phyloP scores from a whole-genome alignment of 1,140 invertebrate genomes.

The Carposina sasakii region DNA sequence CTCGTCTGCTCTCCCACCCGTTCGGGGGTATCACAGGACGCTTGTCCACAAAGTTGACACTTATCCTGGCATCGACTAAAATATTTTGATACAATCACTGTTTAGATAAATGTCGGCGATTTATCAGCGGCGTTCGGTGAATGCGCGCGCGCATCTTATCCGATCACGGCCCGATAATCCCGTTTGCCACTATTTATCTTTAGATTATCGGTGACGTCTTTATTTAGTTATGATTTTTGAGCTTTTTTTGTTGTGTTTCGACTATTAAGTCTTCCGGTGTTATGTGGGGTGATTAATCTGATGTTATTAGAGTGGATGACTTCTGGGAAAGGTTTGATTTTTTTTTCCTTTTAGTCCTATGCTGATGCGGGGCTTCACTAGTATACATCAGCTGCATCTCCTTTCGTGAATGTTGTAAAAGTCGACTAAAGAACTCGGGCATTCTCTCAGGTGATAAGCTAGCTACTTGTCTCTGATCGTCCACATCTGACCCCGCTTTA shows the following conservation, averaged over 20 bases:
- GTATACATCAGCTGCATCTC: too few relatives aligned
- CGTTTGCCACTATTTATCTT: constrained; percentile 51
- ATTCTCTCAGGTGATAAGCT: too few relatives aligned
- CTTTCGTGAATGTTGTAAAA: too few relatives aligned
- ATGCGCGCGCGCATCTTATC: constrained; percentile 30
- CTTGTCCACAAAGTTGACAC: constrained; percentile 41
- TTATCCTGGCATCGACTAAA: constrained; percentile 55
- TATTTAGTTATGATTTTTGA: constrained; percentile 40
- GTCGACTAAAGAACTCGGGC: too few relatives aligned
- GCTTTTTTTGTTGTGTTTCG: constrained; percentile 28
- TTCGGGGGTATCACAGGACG: constrained; percentile 31
- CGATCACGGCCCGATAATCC: constrained; percentile 43
- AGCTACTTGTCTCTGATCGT: too few relatives aligned
- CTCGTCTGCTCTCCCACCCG: constrained; percentile 21
- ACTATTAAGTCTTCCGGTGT: constrained; percentile 32
- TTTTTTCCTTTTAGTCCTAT: too few relatives aligned
- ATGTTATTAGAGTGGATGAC: too few relatives aligned
- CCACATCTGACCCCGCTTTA: too few relatives aligned
- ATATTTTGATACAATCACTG: constrained; percentile 66
- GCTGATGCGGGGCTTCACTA: too few relatives aligned
- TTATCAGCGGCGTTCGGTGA: constrained; percentile 48
- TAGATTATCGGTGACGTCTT: constrained; percentile 49
- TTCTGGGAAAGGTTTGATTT: too few relatives aligned
- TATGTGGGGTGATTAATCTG: constrained; percentile 40
- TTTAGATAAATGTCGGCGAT: constrained; percentile 58